Evolutionary conservation across 1,140 invertebrate genomes (phyloP).

Genomic region (Drosophila varians): DNA sequence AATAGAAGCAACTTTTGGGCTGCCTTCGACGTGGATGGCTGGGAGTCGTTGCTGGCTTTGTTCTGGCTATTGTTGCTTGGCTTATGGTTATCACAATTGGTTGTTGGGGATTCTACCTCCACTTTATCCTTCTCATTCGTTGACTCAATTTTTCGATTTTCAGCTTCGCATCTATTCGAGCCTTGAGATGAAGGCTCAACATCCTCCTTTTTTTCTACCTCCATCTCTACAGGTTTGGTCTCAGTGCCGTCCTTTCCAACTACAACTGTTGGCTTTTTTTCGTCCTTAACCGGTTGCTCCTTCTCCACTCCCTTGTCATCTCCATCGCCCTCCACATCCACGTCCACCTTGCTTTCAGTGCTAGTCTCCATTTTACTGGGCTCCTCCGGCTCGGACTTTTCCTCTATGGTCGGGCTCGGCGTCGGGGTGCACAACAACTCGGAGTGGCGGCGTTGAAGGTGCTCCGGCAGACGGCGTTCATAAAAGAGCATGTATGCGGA

Average conservation of each 20-base stretch:
- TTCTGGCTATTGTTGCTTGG: constrained; percentile 54
- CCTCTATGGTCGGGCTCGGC: constrained; percentile 62
- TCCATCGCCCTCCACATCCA: background rate
- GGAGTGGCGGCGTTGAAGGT: constrained; percentile 71
- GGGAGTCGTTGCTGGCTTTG: constrained; percentile 49
- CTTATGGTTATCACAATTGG: constrained; percentile 78
- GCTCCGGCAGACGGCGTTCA: constrained; percentile 86
- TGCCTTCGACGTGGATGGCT: constrained; percentile 75
- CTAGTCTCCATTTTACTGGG: constrained; percentile 24
- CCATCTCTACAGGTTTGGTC: background rate
- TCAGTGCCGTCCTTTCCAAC: background rate
- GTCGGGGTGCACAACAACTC: constrained; percentile 70
- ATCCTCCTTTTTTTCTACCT: background rate
- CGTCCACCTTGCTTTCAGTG: constrained; percentile 18
- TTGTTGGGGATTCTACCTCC: constrained; percentile 68
- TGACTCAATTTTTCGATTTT: constrained; percentile 1
- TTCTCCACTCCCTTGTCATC: constrained; percentile 1
- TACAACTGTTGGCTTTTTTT: constrained; percentile 1
- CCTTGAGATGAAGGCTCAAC: background rate
- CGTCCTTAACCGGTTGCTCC: constrained; percentile 14
- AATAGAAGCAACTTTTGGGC: constrained; percentile 56
- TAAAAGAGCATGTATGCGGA: constrained; percentile 99
- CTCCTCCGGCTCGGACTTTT: constrained; percentile 49
- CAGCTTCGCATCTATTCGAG: background rate
- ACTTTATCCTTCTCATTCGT: constrained; percentile 3